Percentiles rank a stretch among this genome's conserved stretches.
phyloP scores from a whole-genome alignment of 2,888 invertebrate genomes.

The Hybos culiciformis region DNA sequence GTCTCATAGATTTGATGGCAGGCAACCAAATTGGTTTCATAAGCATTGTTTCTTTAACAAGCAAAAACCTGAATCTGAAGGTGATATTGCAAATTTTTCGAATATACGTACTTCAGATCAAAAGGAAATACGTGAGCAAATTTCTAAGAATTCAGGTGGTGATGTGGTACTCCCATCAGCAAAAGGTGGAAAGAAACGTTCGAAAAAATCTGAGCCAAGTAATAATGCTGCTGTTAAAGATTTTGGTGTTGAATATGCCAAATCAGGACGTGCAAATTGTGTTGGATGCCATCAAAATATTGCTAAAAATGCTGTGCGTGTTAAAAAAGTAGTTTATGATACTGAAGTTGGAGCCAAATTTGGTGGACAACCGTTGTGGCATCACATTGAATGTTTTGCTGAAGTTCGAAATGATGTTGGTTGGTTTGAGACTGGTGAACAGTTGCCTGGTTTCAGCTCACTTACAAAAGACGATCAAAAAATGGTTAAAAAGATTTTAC shows the following conservation, averaged over 20 bases:
- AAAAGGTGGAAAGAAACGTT: constrained; percentile 39
- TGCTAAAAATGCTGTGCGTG: constrained; percentile 53
- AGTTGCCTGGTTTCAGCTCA: constrained; percentile 59
- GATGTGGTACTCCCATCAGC: constrained; percentile 1
- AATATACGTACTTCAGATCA: constrained; percentile 74
- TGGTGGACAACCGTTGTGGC: constrained; percentile 78
- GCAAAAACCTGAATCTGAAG: constrained; percentile 55
- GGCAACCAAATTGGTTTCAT: constrained; percentile 80
- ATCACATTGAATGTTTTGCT: constrained; percentile 83
- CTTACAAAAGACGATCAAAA: constrained; percentile 59
- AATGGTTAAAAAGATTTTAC: constrained; percentile 46
- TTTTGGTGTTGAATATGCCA: constrained; percentile 71
- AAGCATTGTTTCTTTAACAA: constrained; percentile 73
- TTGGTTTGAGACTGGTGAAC: constrained; percentile 57
- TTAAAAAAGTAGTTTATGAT: constrained; percentile 75
- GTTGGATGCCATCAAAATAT: constrained; percentile 76
- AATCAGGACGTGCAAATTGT: constrained; percentile 68
- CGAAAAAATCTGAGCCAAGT: constrained; percentile 30
- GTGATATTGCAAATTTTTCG: constrained; percentile 70
- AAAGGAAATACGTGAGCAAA: constrained; percentile 51
- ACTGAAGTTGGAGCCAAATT: constrained; percentile 64
- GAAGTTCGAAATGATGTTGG: constrained; percentile 54
- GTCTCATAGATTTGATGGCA: constrained; percentile 80
- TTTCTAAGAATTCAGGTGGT: constrained; percentile 24
- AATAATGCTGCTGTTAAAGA: constrained; percentile 42